Evolutionary conservation across 2,113 vertebrate species (phyloP), one percentile per base, ranked within the genome.

Genomic region (Chaenogobius annularis): DNA sequence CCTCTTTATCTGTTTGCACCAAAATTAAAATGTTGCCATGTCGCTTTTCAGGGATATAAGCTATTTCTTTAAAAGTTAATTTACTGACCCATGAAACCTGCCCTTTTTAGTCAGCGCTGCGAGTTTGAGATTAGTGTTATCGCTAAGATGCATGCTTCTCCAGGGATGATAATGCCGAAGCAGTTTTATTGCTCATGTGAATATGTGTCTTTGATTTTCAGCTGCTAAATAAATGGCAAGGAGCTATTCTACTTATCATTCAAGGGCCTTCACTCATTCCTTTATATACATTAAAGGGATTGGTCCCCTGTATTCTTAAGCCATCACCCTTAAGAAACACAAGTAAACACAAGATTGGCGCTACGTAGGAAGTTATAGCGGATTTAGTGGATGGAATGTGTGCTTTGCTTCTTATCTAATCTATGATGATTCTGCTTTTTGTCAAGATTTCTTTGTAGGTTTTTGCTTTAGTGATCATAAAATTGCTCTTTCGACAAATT

Each of bases 1-100:
- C 66, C 71, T 66, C 68, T 84, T 55, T 70, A 43, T 65, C 61
- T 63, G 69, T 76, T 78, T 80, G 64, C 37, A 61, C 35, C 64
- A 67, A 83, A 86, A 88, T 87, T 73, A 82, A 84, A 86, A 86
- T 73, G 78, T 40, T 63, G 61, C 77, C 47, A 23, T 72, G 74
- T 75, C 85, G 69, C 70, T 78, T 84, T 82, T 67, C 56, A 73
- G 19, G 62, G 44, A 72, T 43, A 74, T 46, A 12, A 17, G 15
- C n/a, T 63, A 58, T 79, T 75, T 80, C 43, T 82, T 71, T 66
- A 63, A 66, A 66, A 85, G 69, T 64, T 77, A 82, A 74, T 78
- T 31, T 78, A 78, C 31, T 81, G 75, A 87, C 79, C 81, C 71
- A 10, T 78, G 71, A 84, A 85, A 81, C 81, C 12, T 85, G 58